Evolutionary conservation across 2,888 invertebrate species (phyloP).

Genomic region (Acanthosepion esculentum): DNA sequence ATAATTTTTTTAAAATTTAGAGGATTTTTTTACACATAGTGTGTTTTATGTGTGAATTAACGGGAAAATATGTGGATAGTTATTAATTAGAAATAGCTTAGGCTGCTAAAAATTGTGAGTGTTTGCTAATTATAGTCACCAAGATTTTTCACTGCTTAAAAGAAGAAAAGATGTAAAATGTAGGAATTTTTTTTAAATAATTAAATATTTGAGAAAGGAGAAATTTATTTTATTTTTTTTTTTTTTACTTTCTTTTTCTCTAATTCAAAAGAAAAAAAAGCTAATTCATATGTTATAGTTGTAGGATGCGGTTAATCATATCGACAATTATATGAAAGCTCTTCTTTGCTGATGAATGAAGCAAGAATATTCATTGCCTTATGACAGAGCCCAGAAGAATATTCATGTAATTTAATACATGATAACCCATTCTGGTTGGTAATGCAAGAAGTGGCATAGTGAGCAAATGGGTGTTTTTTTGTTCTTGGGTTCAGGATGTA

Average conservation of each 20-base stretch:
- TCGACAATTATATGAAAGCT: not conserved
- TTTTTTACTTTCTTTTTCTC: not conserved
- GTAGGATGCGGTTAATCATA: not conserved
- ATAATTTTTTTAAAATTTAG: not conserved
- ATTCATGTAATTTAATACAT: not conserved
- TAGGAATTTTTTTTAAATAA: not conserved
- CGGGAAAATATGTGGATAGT: not conserved
- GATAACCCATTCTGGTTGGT: slow-evolving; percentile 21
- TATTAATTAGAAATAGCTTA: not conserved
- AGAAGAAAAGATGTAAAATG: not conserved
- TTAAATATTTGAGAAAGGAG: not conserved
- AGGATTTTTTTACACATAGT: not conserved
- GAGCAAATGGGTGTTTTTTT: slow-evolving; percentile 16
- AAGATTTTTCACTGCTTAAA: not conserved
- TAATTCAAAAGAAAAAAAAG: not conserved
- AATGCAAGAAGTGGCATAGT: not conserved
- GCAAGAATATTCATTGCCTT: too few relatives aligned
- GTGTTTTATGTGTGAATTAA: not conserved
- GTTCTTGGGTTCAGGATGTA: too few relatives aligned
- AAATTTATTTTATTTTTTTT: not conserved
- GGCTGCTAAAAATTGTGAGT: not conserved
- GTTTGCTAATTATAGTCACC: not conserved
- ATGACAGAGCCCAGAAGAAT: not conserved
- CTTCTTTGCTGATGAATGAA: not conserved
- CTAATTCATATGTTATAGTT: not conserved